Conservation (phyloP, 2,797 vertebrate genomes). For the Chlorospingus semifuscus region DNA sequence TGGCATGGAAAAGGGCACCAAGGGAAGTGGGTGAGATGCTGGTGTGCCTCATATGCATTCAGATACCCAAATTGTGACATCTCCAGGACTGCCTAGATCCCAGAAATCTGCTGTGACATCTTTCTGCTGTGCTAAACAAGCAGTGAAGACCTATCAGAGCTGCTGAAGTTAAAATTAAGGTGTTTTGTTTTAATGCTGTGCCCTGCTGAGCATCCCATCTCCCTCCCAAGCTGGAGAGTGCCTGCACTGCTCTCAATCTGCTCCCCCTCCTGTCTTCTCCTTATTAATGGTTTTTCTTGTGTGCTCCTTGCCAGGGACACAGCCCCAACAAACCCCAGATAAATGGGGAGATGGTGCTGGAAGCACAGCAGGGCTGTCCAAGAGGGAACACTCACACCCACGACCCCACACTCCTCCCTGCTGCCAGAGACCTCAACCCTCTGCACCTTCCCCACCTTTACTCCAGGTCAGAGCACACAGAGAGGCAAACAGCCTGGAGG, state of each 20-base stretch:
- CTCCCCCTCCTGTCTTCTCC: background rate
- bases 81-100: background rate
- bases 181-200: background rate
- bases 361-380: background rate
- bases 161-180: background rate
- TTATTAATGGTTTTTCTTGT: background rate
- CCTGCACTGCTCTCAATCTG: accelerated
- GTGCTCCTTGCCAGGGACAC: background rate
- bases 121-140: background rate
- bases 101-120: background rate
- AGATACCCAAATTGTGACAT: accelerated
- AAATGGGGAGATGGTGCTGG: accelerated
- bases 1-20: background rate
- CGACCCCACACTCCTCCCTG: accelerated
- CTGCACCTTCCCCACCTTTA: background rate
- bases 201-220: accelerated
- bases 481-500: background rate
- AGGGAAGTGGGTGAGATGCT: background rate
- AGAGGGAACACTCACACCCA: background rate
- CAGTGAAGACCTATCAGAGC: background rate
- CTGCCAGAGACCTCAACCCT: background rate
- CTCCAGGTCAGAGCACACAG: background rate
- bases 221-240: background rate
- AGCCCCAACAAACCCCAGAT: background rate
- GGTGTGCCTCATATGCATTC: accelerated